These are phyloP conservation scores for Tenthredo livida DNA, from an alignment of 2,888 invertebrate genomes.

Conservation along the genomic window DNA sequence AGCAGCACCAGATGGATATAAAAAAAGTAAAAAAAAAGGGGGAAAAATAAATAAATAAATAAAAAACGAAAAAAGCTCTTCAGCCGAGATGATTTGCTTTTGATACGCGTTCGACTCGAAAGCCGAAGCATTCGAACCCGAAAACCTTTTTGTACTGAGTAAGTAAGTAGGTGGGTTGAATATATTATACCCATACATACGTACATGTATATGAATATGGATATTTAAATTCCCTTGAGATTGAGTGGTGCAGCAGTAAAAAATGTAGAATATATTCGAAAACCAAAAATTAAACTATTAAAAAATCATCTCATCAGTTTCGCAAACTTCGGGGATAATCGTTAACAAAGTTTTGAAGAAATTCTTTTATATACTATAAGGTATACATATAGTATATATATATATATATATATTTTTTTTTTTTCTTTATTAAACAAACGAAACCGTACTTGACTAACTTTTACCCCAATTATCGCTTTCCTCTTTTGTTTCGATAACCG, in stretches of 20 bases:
- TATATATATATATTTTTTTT: too few relatives aligned
- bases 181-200: not conserved
- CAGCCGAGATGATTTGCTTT: slow-evolving; percentile 13
- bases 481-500: slow-evolving; percentile 16
- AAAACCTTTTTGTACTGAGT: slow-evolving; percentile 13
- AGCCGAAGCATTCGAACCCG: slow-evolving; percentile 14
- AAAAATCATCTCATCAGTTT: not conserved
- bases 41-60: not conserved
- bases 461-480: slow-evolving; percentile 16
- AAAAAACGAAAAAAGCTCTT: slow-evolving; percentile 23
- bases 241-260: not conserved
- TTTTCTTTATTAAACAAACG: not conserved
- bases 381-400: too few relatives aligned
- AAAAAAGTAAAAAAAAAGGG: too few relatives aligned
- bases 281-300: not conserved
- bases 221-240: slow-evolving; percentile 1
- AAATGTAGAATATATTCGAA: not conserved
- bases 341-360: not conserved
- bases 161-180: not conserved
- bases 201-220: not conserved
- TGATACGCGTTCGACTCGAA: slow-evolving; percentile 26
- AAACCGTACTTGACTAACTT: slow-evolving; percentile 7
- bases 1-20: not conserved
- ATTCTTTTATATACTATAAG: too few relatives aligned
- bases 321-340: not conserved